These are phyloP conservation scores for Phaethon lepturus DNA, from an alignment of 2,113 vertebrate species.

Conservation along the genomic window DNA sequence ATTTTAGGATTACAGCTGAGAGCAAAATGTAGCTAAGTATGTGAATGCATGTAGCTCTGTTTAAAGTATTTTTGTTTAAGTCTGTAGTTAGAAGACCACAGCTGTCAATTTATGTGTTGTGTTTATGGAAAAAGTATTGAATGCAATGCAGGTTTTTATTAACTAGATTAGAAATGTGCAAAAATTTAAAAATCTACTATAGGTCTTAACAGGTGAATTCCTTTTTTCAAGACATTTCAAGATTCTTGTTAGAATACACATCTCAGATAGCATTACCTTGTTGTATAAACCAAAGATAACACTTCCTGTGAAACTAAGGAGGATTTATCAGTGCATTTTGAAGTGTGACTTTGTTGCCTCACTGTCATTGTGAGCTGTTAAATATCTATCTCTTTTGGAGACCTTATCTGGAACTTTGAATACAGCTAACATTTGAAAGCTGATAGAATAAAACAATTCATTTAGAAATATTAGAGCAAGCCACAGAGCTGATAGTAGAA, in stretches of 20 bases:
- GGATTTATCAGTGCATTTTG: neutral
- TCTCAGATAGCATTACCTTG: neutral
- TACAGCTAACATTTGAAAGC: neutral
- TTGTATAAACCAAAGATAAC: neutral
- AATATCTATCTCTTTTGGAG: neutral
- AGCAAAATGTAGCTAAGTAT: neutral
- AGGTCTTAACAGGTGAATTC: neutral
- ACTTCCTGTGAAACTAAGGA: neutral
- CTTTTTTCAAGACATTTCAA: neutral
- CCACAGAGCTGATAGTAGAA: neutral
- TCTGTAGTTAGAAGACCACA: neutral
- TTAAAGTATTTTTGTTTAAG: neutral
- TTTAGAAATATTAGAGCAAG: slow-evolving; percentile 13
- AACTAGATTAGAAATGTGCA: neutral
- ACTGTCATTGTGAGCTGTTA: neutral
- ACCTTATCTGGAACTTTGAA: neutral
- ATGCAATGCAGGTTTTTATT: neutral
- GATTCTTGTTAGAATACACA: neutral
- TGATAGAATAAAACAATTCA: neutral
- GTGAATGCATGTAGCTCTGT: neutral
- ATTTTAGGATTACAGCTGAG: neutral
- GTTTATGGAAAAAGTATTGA: neutral
- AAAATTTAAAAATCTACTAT: neutral
- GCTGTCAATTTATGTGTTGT: neutral
- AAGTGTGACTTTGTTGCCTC: neutral